Conservation (phyloP, 2,797 vertebrate species). For the Enteromius afrohamiltoni region DNA sequence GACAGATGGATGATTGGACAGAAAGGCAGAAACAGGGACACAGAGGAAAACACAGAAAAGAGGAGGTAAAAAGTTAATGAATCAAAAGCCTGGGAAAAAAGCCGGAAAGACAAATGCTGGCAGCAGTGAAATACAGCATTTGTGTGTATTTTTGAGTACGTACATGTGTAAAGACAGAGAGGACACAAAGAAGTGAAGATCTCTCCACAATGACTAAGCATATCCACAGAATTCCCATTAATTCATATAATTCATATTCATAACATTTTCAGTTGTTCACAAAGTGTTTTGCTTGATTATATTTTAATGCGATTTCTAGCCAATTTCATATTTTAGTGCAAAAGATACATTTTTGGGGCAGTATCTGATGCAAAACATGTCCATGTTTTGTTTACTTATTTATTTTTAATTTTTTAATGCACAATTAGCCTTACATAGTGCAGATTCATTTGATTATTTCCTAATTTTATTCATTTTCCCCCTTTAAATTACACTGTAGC, state of each 20-base stretch:
- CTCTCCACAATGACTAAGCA: not conserved
- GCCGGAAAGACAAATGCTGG: conserved; percentile 61
- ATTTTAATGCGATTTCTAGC: not conserved
- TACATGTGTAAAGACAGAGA: conserved; percentile 12
- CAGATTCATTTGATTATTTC: not conserved
- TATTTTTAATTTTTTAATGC: not conserved
- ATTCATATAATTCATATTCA: not conserved
- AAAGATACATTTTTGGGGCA: not conserved
- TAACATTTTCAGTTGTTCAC: not conserved
- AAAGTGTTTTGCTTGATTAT: not conserved
- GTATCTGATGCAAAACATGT: not conserved
- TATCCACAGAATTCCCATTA: conserved; percentile 1
- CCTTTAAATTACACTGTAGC: not conserved
- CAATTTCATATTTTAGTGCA: not conserved
- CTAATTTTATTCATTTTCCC: not conserved
- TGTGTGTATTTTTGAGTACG: not conserved
- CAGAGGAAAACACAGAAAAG: conserved; percentile 34
- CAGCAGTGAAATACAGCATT: conserved; percentile 53
- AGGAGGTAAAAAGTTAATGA: conserved; percentile 68
- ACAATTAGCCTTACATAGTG: not conserved
- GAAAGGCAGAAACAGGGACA: conserved; percentile 39
- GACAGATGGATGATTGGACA: conserved; percentile 35
- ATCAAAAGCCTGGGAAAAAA: conserved; percentile 59
- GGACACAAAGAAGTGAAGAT: conserved; percentile 2
- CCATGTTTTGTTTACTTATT: not conserved